phyloP scores from a whole-genome alignment of 2,888 invertebrate species.

The Dryococelus australis region DNA sequence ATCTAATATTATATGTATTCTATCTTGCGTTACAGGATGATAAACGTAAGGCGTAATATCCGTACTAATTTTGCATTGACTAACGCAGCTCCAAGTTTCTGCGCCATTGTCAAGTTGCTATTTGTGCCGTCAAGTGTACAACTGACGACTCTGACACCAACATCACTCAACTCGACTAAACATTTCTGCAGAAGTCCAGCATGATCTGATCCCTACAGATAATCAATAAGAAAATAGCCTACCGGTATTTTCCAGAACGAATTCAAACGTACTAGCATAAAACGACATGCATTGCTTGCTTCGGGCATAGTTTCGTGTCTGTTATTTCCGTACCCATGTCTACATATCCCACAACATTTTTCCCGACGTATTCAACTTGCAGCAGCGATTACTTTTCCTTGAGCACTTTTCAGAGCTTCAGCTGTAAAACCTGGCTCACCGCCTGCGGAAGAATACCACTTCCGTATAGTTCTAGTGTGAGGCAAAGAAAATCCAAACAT shows the following conservation, averaged over 20 bases:
- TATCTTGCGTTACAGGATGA: no score
- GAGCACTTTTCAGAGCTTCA: no score
- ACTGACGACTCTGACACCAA: slow-evolving; percentile 35
- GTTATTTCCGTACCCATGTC: slow-evolving; percentile 30
- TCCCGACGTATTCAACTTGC: slow-evolving; percentile 17
- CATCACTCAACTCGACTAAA: slow-evolving; percentile 31
- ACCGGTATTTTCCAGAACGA: slow-evolving; percentile 39
- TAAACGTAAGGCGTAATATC: background rate
- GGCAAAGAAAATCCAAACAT: no score
- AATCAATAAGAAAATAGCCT: slow-evolving; percentile 38
- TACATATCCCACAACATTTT: slow-evolving; percentile 31
- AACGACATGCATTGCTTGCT: slow-evolving; percentile 35
- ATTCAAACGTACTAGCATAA: slow-evolving; percentile 36
- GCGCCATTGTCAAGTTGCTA: slow-evolving; percentile 30
- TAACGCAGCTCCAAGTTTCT: no score
- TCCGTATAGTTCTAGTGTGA: no score
- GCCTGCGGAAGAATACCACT: no score
- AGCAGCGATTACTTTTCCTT: no score
- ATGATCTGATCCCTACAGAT: slow-evolving; percentile 31
- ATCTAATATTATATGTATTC: slow-evolving; percentile 34
- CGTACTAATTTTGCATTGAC: no score
- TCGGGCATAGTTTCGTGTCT: slow-evolving; percentile 32
- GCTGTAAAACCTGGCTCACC: no score
- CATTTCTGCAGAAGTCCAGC: slow-evolving; percentile 33
- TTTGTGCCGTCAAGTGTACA: slow-evolving; percentile 41